A percentile compares a stretch with the other conserved stretches of the same genome.
Evolutionary conservation across 2,797 vertebrate genomes (phyloP).

Genomic region (Sebastes diploproa): DNA sequence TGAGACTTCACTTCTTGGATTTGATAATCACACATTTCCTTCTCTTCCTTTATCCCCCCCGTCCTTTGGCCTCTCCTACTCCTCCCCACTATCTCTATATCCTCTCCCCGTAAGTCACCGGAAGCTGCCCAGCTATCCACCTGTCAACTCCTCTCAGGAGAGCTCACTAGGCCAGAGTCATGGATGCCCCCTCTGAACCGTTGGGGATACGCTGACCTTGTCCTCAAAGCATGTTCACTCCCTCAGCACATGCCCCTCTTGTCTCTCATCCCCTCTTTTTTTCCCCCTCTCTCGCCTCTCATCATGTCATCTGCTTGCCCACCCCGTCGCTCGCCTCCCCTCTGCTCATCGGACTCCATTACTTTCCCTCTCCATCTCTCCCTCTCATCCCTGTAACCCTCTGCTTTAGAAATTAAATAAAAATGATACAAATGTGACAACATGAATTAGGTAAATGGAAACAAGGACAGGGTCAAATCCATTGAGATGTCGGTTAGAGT

Average conservation of each 20-base stretch:
- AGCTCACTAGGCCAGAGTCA: conserved; percentile 23
- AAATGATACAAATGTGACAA: not conserved
- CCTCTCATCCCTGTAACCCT: not conserved
- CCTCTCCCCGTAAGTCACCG: not conserved
- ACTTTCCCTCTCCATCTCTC: not conserved
- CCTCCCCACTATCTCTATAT: not conserved
- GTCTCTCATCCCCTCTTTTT: conserved; percentile 6
- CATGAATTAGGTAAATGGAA: not conserved
- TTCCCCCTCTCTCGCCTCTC: not conserved
- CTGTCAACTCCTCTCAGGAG: conserved; percentile 46
- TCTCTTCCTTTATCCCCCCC: not conserved
- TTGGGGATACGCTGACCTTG: conserved; percentile 47
- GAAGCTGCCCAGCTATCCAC: conserved; percentile 1
- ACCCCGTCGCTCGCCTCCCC: not conserved
- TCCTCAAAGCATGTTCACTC: conserved; percentile 25
- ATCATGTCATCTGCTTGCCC: conserved; percentile 12
- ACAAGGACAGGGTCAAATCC: not conserved
- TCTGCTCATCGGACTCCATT: not conserved
- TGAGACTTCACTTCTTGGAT: not conserved
- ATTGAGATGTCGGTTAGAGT: not conserved
- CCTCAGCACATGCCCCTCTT: conserved; percentile 5
- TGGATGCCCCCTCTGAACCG: not conserved
- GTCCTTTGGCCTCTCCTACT: not conserved
- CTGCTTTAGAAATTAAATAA: not conserved
- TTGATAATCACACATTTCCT: not conserved